Percentiles rank a stretch among this genome's conserved stretches.
phyloP scores from a whole-genome alignment of 2,113 vertebrate species.

The Dipodomys ordii region DNA sequence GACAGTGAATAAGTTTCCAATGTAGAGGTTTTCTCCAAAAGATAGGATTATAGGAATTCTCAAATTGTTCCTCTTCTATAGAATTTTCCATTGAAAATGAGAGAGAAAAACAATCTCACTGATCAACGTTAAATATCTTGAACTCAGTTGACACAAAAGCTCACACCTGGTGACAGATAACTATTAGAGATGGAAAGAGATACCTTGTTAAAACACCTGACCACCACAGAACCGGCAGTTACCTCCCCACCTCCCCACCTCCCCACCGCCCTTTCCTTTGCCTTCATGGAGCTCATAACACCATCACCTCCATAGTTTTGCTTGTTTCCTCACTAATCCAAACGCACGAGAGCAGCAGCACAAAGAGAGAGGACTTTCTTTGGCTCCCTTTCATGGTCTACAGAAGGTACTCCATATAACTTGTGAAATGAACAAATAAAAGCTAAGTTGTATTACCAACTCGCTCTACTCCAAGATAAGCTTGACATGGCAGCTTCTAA shows the following conservation, averaged over 20 bases:
- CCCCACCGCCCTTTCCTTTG: background rate
- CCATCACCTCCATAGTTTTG: background rate
- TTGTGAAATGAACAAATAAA: background rate
- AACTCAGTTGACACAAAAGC: background rate
- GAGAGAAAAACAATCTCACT: background rate
- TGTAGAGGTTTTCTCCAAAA: background rate
- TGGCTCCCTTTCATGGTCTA: background rate
- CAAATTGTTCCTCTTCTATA: background rate
- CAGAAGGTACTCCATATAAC: background rate
- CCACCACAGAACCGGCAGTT: background rate
- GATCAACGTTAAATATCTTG: background rate
- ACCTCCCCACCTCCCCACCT: background rate
- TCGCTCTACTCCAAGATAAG: background rate
- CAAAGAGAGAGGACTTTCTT: background rate
- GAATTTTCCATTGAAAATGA: background rate
- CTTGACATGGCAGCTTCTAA: background rate
- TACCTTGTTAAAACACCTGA: background rate
- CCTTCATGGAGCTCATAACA: background rate
- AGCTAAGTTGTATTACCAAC: background rate
- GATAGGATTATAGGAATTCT: background rate
- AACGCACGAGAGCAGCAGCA: background rate
- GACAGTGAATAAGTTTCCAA: background rate
- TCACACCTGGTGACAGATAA: background rate
- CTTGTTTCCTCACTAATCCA: background rate
- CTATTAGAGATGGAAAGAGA: background rate